Conservation (phyloP, 2,888 invertebrate genomes). For the Hanleya hanleyi region DNA sequence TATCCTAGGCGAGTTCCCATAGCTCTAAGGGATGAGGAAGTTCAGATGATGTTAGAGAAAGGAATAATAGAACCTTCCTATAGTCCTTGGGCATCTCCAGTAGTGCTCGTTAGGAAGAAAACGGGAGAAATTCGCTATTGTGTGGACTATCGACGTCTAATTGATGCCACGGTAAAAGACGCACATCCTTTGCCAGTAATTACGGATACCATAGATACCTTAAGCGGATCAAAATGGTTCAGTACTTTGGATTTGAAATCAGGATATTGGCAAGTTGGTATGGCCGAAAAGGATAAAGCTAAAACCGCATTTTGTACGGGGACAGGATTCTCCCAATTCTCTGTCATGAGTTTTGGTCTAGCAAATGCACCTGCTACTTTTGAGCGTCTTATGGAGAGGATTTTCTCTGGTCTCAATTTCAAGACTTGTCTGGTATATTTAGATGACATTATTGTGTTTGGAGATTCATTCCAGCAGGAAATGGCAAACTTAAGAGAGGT, state of each 20-base stretch:
- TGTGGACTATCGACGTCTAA: slow-evolving; percentile 53
- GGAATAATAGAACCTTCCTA: slow-evolving; percentile 42
- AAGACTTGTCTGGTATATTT: no score
- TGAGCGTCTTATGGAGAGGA: no score
- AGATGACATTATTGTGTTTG: neutral
- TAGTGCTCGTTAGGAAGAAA: slow-evolving; percentile 70
- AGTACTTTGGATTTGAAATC: slow-evolving; percentile 19
- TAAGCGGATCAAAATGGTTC: slow-evolving; percentile 18
- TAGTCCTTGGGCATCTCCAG: slow-evolving; percentile 66
- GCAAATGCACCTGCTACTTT: no score
- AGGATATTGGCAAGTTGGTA: slow-evolving; percentile 45
- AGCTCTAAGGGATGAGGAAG: slow-evolving; percentile 4
- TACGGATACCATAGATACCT: slow-evolving; percentile 19
- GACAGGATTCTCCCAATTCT: slow-evolving; percentile 35
- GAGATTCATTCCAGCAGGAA: neutral
- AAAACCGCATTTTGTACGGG: slow-evolving; percentile 45
- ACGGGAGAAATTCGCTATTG: slow-evolving; percentile 50
- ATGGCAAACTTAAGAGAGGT: neutral
- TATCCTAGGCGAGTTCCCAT: slow-evolving; percentile 11
- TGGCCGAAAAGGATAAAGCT: slow-evolving; percentile 27
- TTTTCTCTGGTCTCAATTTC: no score
- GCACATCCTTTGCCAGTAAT: slow-evolving; percentile 21
- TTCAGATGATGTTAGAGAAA: slow-evolving; percentile 15
- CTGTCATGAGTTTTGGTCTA: no score
- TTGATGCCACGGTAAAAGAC: slow-evolving; percentile 28